Conservation (phyloP, 1,140 invertebrate genomes). For the Drosophila punjabiensis region DNA sequence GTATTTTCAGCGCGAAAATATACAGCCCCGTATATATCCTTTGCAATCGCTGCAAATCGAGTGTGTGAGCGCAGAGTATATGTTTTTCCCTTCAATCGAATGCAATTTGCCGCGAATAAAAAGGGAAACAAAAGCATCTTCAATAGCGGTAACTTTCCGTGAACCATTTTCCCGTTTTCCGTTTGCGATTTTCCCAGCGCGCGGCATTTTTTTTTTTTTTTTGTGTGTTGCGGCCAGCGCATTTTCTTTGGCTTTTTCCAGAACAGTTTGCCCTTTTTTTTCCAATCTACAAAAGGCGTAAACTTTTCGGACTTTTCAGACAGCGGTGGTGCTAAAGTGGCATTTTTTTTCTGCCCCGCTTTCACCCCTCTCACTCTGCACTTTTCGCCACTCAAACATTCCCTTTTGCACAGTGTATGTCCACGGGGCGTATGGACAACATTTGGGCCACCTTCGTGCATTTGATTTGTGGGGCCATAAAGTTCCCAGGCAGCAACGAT, state of each 20-base stretch:
- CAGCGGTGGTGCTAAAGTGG: constrained; percentile 32
- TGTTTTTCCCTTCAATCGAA: constrained; percentile 37
- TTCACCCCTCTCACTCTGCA: neutral
- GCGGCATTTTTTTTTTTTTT: constrained; percentile 1
- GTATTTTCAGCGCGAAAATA: constrained; percentile 9
- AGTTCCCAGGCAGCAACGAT: constrained; percentile 56
- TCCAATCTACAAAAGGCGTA: constrained; percentile 36
- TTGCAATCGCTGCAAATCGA: constrained; percentile 28
- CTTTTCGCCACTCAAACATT: constrained; percentile 19
- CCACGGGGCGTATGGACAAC: constrained; percentile 59
- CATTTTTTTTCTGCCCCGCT: constrained; percentile 14
- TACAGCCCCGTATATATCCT: constrained; percentile 21
- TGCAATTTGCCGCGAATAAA: constrained; percentile 52
- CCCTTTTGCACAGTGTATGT: constrained; percentile 18
- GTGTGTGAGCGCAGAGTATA: constrained; percentile 30
- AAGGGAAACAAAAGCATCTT: constrained; percentile 37
- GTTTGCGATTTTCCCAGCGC: constrained; percentile 30
- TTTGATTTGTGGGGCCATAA: constrained; percentile 80
- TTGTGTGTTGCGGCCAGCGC: constrained; percentile 31
- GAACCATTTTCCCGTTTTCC: constrained; percentile 33
- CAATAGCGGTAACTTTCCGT: constrained; percentile 28
- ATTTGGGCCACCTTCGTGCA: constrained; percentile 57
- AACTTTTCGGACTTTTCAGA: constrained; percentile 59
- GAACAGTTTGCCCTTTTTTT: constrained; percentile 37
- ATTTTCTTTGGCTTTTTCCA: constrained; percentile 15